Conservation (phyloP, 2,113 vertebrate genomes). For the Pseudopipra pipra region DNA sequence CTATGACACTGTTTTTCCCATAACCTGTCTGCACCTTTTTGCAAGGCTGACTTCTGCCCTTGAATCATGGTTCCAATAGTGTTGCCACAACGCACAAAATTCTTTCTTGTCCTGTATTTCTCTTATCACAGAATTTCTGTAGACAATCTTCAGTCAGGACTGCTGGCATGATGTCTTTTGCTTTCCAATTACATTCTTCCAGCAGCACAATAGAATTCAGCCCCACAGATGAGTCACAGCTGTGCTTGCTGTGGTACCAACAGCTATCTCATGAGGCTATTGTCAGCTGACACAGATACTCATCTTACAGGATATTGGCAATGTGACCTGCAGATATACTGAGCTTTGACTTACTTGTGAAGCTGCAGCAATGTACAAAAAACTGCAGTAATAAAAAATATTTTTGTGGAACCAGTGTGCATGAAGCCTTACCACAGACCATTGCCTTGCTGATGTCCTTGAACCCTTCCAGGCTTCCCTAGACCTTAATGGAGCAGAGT, state of each 20-base stretch:
- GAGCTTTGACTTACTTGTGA: not conserved
- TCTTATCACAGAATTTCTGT: not conserved
- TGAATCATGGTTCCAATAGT: not conserved
- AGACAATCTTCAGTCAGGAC: not conserved
- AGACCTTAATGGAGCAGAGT: not conserved
- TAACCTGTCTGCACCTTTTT: not conserved
- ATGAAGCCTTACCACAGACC: not conserved
- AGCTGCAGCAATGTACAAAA: not conserved
- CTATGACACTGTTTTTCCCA: not conserved
- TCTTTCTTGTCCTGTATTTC: not conserved
- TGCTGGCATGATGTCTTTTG: not conserved
- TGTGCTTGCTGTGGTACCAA: not conserved
- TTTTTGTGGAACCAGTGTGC: not conserved
- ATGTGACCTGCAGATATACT: not conserved
- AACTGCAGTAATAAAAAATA: not conserved
- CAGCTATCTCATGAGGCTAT: not conserved
- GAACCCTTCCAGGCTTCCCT: not conserved
- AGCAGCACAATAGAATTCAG: not conserved
- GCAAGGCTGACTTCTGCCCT: not conserved
- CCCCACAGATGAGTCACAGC: not conserved
- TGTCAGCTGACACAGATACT: not conserved
- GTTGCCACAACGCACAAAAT: not conserved
- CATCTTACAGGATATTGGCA: conserved; percentile 22
- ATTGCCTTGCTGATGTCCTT: not conserved
- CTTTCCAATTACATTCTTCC: conserved; percentile 19